phyloP scores from a whole-genome alignment of 2,113 vertebrate genomes.

The Colaptes auratus region DNA sequence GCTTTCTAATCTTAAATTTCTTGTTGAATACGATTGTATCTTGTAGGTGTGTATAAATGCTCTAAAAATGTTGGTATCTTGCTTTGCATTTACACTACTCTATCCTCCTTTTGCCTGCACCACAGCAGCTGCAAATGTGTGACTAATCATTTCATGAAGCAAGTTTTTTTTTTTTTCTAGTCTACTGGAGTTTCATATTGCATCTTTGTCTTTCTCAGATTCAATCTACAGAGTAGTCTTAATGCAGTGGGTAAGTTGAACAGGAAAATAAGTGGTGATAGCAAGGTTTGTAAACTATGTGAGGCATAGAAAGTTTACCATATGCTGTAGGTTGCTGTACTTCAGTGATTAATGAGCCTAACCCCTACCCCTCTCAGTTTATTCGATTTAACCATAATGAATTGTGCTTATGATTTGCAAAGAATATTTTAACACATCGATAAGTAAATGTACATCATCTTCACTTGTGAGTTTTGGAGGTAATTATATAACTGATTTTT shows the following conservation, averaged over 20 bases:
- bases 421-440: neutral
- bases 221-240: neutral
- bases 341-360: neutral
- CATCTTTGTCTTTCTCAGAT: neutral
- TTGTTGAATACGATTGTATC: neutral
- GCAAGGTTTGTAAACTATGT: neutral
- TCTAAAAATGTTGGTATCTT: neutral
- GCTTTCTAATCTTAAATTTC: constrained; percentile 5
- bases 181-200: neutral
- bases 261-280: neutral
- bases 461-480: neutral
- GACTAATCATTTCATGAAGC: neutral
- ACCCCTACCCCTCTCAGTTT: neutral
- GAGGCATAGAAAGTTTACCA: neutral
- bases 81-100: neutral
- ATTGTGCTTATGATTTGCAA: neutral
- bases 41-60: neutral
- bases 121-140: neutral
- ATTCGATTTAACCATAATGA: neutral
- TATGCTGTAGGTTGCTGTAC: neutral
- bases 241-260: neutral
- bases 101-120: neutral
- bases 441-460: neutral
- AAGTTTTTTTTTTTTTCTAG: neutral
- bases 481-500: neutral